phyloP scores from a whole-genome alignment of 2,113 vertebrate species.

The Colossoma macropomum region DNA sequence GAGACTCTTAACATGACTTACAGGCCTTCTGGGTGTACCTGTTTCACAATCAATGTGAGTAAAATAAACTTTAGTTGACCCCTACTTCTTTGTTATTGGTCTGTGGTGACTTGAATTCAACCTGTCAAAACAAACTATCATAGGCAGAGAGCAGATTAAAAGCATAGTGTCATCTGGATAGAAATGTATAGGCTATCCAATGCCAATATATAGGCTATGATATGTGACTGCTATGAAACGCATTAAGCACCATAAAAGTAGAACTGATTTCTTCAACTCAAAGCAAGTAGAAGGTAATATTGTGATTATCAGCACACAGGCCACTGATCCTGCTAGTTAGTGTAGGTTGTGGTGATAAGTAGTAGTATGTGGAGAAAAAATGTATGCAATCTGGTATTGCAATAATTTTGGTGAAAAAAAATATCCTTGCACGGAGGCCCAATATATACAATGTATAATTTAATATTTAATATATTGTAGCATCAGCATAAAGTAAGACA shows the following conservation, averaged over 20 bases:
- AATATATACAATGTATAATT: no score
- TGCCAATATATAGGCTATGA: no score
- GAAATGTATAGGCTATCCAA: background rate
- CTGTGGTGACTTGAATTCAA: background rate
- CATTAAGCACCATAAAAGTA: background rate
- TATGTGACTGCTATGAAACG: background rate
- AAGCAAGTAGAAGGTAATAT: no score
- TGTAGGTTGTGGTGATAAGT: no score
- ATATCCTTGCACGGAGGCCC: no score
- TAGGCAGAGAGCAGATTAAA: background rate
- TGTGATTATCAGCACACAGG: no score
- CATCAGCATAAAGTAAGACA: no score
- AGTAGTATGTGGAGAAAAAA: no score
- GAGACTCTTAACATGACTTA: background rate
- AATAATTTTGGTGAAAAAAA: no score
- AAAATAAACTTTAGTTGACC: background rate
- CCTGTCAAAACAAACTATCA: background rate
- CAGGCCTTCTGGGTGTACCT: background rate
- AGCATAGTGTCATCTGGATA: background rate
- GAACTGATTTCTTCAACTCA: background rate
- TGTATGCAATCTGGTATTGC: no score
- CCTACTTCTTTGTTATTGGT: background rate
- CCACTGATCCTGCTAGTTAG: no score
- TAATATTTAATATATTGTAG: no score
- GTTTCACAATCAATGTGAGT: background rate